phyloP scores from a whole-genome alignment of 92 coral and sea anemone species.

The Phenganax marumi region DNA sequence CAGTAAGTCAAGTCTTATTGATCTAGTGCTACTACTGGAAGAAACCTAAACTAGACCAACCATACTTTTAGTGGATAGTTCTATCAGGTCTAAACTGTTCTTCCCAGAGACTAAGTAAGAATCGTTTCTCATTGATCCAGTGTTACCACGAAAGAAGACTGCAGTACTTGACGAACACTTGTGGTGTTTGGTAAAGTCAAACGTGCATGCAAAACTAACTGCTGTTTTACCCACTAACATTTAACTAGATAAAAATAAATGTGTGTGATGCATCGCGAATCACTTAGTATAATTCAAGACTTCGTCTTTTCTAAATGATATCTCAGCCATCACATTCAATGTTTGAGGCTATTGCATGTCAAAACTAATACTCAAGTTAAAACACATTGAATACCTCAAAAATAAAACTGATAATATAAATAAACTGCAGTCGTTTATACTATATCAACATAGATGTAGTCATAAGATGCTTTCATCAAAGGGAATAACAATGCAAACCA shows the following conservation, averaged over 20 bases:
- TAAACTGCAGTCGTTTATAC: neutral
- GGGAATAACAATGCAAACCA: no score
- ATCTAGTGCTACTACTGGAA: no score
- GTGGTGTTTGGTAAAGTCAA: neutral
- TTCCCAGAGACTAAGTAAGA: no score
- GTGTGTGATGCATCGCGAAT: slow-evolving; percentile 40
- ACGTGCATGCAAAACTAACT: neutral
- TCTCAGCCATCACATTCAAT: slow-evolving; percentile 72
- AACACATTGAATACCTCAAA: slow-evolving; percentile 84
- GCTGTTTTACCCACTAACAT: neutral
- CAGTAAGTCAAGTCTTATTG: no score
- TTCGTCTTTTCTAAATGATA: slow-evolving; percentile 39
- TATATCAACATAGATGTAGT: no score
- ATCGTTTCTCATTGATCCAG: no score
- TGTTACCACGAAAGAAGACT: no score
- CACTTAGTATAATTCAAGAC: slow-evolving; percentile 39
- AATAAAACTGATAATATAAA: neutral
- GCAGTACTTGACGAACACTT: no score
- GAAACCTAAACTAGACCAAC: no score
- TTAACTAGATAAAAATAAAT: neutral
- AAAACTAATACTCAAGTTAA: slow-evolving; percentile 48
- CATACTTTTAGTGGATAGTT: no score
- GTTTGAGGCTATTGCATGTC: slow-evolving; percentile 87
- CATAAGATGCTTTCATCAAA: no score
- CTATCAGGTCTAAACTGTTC: no score